A percentile compares a stretch with the other conserved stretches of the same genome.
phyloP scores from a whole-genome alignment of 2,113 vertebrate genomes.

The Cyprinodon brontotheroides region DNA sequence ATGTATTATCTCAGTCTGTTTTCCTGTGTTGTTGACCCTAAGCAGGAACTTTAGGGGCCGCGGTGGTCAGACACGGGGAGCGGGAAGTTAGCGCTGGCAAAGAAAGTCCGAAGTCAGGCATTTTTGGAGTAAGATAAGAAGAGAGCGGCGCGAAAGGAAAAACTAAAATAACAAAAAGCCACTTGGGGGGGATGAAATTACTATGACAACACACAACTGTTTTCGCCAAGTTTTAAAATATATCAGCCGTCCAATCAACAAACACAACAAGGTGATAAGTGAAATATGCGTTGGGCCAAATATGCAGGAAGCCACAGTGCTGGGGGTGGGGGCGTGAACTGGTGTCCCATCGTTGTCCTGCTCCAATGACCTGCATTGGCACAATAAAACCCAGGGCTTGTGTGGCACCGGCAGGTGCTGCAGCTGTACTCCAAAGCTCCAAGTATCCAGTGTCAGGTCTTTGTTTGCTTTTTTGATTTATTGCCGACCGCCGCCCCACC shows the following conservation, averaged over 20 bases:
- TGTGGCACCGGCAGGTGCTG: slow-evolving; percentile 79
- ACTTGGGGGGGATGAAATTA: slow-evolving; percentile 55
- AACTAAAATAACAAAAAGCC: slow-evolving; percentile 76
- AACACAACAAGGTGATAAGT: slow-evolving; percentile 57
- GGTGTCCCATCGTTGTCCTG: slow-evolving; percentile 18
- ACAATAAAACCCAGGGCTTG: slow-evolving; percentile 49
- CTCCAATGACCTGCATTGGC: slow-evolving; percentile 55
- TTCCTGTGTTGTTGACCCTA: slow-evolving; percentile 59
- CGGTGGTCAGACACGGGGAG: slow-evolving; percentile 68
- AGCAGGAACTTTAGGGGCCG: slow-evolving; percentile 70
- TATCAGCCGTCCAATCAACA: slow-evolving; percentile 51
- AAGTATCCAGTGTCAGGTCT: slow-evolving; percentile 71
- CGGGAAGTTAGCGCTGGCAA: slow-evolving; percentile 71
- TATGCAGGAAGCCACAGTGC: slow-evolving; percentile 3
- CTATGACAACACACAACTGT: slow-evolving; percentile 59
- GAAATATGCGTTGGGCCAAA: slow-evolving; percentile 41
- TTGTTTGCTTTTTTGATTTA: slow-evolving; percentile 81
- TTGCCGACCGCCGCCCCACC: slow-evolving; percentile 65
- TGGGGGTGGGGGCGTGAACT: slow-evolving; percentile 3
- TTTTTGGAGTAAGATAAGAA: slow-evolving; percentile 83
- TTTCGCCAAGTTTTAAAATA: slow-evolving; percentile 56
- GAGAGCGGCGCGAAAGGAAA: slow-evolving; percentile 71
- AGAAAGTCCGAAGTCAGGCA: slow-evolving; percentile 72
- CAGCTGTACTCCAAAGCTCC: slow-evolving; percentile 41
- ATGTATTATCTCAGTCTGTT: slow-evolving; percentile 66